Base-by-base conservation (phyloP, 2,888 invertebrate genomes). In the Dysmachus trigonus region DNA sequence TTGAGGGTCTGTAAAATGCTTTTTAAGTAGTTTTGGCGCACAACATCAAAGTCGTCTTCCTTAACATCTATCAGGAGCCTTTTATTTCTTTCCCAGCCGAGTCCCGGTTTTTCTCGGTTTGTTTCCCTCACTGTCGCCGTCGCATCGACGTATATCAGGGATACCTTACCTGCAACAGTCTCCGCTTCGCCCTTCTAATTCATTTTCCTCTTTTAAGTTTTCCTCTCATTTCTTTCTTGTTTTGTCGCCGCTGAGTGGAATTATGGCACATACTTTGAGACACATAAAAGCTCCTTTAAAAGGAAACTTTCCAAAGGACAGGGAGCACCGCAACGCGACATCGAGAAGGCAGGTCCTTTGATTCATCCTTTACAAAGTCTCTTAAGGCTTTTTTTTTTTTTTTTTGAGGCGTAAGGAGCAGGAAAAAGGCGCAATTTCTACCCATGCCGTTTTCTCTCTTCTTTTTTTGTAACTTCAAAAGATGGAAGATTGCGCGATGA, bases 21-120 rank as follows among this genome's bases (percentile, higher is more conserved):
- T 74, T 84, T 38, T 85, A 85, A 77, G 85, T 85, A 85, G 85
- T 85, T 85, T 77, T 85, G 76, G 53, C 77, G 85, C 85, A 77
- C 30, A 85, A 85, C 85, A 85, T 85, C 85, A 85, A 85, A 85
- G 76, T 18, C 62, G 35, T 47, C 85, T 72, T 71, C 72, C 83
- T 83, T 83, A 72, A 83, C 83, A 83, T 83, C 83, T n/a, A 83
- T 71, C 53, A 41, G 82, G 38, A 38, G 72, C 72, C 83, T 83
- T 83, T 83, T 83, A 83, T 83, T 83, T 72, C 72, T 30, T 22
- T 62, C n/a, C 51, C 62, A 27, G 8, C 62, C 1, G 22, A 62
- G 27, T 62, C 27, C 73, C 73, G n/a, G 73, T 73, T 41, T n/a
- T 73, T 77, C 41, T 41, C 30, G 27, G 27, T 35, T 22, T 35